Evolutionary conservation across 2,797 vertebrate species (phyloP).

Genomic region (Buphagus erythrorhynchus): DNA sequence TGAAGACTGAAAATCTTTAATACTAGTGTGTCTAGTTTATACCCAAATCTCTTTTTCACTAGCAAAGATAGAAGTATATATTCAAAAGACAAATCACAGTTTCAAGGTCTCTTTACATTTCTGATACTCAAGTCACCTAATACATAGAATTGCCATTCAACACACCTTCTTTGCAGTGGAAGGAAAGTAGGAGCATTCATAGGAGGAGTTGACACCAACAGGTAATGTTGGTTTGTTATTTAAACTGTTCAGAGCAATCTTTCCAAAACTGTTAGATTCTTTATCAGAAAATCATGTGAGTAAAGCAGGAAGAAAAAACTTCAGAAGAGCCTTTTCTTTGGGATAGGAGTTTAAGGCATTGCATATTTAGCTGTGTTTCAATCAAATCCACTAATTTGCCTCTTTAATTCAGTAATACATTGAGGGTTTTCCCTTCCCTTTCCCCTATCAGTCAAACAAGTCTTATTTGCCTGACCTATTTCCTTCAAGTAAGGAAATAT

Average conservation of each 20-base stretch:
- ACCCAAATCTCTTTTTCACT: neutral
- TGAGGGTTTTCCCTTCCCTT: neutral
- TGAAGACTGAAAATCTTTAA: neutral
- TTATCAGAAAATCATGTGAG: neutral
- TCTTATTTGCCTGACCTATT: neutral
- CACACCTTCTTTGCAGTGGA: neutral
- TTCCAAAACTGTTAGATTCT: neutral
- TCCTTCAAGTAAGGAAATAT: neutral
- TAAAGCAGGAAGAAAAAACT: neutral
- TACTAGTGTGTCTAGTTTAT: neutral
- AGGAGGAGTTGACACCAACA: neutral
- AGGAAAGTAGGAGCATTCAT: neutral
- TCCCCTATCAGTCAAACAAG: neutral
- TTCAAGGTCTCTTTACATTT: neutral
- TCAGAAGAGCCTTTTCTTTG: neutral
- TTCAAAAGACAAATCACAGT: neutral
- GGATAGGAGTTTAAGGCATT: neutral
- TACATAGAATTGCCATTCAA: neutral
- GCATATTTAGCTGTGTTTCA: neutral
- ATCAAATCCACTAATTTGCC: neutral
- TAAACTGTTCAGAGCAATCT: neutral
- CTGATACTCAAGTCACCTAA: neutral
- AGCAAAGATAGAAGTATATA: neutral
- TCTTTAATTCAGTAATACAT: neutral
- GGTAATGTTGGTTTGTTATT: neutral